Evolutionary conservation across 2,113 vertebrate genomes (phyloP), one percentile per base, ranked within the genome.

Genomic region (Brevimyrus niger): DNA sequence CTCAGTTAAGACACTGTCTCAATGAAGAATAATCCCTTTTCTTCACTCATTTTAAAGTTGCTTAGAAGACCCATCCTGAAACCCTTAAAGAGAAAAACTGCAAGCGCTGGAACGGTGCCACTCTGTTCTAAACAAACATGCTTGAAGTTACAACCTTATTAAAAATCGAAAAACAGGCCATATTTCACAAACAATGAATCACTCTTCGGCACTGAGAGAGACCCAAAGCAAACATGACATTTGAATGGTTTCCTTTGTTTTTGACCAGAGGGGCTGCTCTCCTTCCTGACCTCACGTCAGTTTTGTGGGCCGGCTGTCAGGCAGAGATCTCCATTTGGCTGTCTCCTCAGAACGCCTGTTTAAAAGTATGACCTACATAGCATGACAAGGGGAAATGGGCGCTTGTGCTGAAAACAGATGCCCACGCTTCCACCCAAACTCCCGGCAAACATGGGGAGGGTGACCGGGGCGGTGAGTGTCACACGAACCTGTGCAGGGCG

Each of bases 311-410:
- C 44, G 38, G 23, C n/a, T 47, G 61, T 61, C 19, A 44, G 42
- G 4, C 61, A 50, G 76, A 84, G 86, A 86, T 90, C 46, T 73
- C 73, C 58, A 55, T 90, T 90, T 15, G 88, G 8, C 44, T 38
- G 35, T n/a, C 73, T 87, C 89, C 31, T 42, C 58, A 73, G 88
- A 1, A 1, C 13, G 76, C 9, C 38, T 89, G 88, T 92, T 89
- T 90, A 87, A 86, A 89, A 46, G 87, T 53, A 38, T 90, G 85
- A 91, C 89, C 92, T 91, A 89, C 89, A 93, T 90, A 87, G 9
- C 17, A n/a, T 53, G 9, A 87, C 3, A 21, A 88, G 65, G 23
- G 15, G 65, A 27, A 80, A 80, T 13, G 61, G 61, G 61, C 61
- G 31, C 61, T 80, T 80, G 19, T 89, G 65, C 69, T 84, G 89